These are phyloP conservation scores for Calephelis nemesis DNA, from an alignment of 1,140 invertebrate species.

Conservation along the genomic window DNA sequence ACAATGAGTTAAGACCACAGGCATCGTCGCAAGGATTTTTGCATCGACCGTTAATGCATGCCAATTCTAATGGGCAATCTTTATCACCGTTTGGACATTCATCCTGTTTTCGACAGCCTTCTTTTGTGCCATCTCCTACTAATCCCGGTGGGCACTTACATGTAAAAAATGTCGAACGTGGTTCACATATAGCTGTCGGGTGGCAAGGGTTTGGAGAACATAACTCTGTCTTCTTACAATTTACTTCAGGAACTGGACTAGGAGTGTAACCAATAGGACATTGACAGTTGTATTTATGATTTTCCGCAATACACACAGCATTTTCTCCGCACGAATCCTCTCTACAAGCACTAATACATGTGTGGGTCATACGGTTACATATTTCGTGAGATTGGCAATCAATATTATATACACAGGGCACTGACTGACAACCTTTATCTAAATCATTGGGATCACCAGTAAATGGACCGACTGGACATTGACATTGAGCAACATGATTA, in stretches of 20 bases:
- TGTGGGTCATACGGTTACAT: conserved; percentile 90
- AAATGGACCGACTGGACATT: conserved; percentile 91
- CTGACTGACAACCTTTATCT: conserved; percentile 85
- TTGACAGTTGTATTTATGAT: conserved; percentile 89
- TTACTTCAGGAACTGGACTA: conserved; percentile 89
- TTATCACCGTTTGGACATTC: conserved; percentile 84
- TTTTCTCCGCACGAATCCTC: conserved; percentile 91
- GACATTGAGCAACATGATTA: conserved; percentile 92
- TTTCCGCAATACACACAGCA: conserved; percentile 92
- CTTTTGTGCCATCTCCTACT: conserved; percentile 87
- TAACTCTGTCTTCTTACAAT: conserved; percentile 83
- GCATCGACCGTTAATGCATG: conserved; percentile 86
- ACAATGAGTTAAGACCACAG: conserved; percentile 88
- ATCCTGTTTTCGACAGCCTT: conserved; percentile 88
- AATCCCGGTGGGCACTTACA: conserved; percentile 88
- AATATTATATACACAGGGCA: conserved; percentile 91
- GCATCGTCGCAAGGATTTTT: conserved; percentile 88
- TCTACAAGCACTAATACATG: conserved; percentile 89
- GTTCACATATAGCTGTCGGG: conserved; percentile 87
- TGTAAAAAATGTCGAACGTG: conserved; percentile 81
- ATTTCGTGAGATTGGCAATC: conserved; percentile 89
- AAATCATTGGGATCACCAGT: conserved; percentile 90
- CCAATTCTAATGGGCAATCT: conserved; percentile 87
- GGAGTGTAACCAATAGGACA: conserved; percentile 90
- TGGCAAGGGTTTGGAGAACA: conserved; percentile 92